These are phyloP conservation scores for Indri indri DNA, from an alignment of 2,113 vertebrate species.

Conservation along the genomic window DNA sequence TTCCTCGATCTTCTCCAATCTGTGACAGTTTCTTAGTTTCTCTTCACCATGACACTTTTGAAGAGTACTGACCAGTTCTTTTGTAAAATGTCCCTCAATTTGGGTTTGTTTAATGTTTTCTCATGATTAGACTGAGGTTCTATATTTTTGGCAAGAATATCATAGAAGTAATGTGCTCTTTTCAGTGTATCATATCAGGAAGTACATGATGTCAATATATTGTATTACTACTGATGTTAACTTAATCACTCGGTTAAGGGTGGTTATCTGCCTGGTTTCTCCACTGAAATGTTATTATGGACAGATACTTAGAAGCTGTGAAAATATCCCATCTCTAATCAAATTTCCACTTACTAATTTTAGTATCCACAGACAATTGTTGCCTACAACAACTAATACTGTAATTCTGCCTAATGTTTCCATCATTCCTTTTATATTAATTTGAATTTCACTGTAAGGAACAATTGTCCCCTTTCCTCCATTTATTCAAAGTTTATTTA, in stretches of 20 bases:
- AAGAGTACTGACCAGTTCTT: not conserved
- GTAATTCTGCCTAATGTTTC: not conserved
- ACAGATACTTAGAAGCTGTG: not conserved
- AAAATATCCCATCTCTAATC: not conserved
- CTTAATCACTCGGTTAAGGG: not conserved
- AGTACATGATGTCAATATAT: not conserved
- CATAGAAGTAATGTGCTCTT: not conserved
- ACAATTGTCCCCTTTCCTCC: not conserved
- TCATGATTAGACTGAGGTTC: not conserved
- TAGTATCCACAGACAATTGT: not conserved
- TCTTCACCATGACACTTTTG: not conserved
- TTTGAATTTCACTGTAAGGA: constrained; percentile 6
- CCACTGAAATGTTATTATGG: not conserved
- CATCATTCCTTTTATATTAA: not conserved
- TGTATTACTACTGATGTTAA: not conserved
- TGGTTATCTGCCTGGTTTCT: not conserved
- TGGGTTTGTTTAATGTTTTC: not conserved
- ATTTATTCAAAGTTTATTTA: constrained; percentile 29
- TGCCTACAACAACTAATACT: not conserved
- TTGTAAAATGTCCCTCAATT: not conserved
- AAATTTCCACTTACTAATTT: not conserved
- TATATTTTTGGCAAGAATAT: not conserved
- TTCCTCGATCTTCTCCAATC: not conserved
- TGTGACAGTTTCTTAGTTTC: not conserved
- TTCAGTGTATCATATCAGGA: not conserved